phyloP scores from a whole-genome alignment of 2,888 invertebrate species.

The Netelia melanura region DNA sequence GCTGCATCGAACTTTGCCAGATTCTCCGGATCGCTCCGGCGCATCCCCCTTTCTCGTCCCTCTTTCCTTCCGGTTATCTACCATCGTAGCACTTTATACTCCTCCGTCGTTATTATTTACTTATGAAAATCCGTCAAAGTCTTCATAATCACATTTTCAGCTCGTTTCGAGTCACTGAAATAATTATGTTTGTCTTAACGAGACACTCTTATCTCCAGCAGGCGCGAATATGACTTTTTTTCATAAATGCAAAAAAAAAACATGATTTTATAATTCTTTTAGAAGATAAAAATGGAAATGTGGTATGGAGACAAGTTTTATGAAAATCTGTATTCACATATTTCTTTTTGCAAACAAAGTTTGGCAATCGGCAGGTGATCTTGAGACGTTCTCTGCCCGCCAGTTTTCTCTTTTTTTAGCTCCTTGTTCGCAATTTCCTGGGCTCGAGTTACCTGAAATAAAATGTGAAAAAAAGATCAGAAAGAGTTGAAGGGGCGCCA shows the following conservation, averaged over 20 bases:
- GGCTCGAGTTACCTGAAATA: conserved; percentile 56
- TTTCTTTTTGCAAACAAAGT: background rate
- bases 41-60: conserved; percentile 15
- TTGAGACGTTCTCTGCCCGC: background rate
- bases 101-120: background rate
- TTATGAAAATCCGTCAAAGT: background rate
- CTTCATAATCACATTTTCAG: background rate
- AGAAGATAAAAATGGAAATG: too few relatives aligned
- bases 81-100: background rate
- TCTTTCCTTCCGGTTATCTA: conserved; percentile 28
- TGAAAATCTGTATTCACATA: background rate
- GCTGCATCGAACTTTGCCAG: conserved; percentile 75
- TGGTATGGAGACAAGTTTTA: background rate
- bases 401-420: conserved; percentile 24
- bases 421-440: conserved; percentile 61
- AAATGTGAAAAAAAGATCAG: conserved; percentile 15
- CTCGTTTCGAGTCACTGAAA: background rate
- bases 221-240: too few relatives aligned
- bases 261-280: too few relatives aligned
- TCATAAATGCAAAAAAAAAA: too few relatives aligned
- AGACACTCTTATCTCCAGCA: too few relatives aligned
- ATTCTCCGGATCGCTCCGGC: conserved; percentile 18
- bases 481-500: conserved; percentile 57
- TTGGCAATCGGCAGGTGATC: conserved; percentile 53
- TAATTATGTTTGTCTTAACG: background rate